Evolutionary conservation across 2,888 invertebrate species (phyloP).

Genomic region (Rhimphoctona megacephalus): DNA sequence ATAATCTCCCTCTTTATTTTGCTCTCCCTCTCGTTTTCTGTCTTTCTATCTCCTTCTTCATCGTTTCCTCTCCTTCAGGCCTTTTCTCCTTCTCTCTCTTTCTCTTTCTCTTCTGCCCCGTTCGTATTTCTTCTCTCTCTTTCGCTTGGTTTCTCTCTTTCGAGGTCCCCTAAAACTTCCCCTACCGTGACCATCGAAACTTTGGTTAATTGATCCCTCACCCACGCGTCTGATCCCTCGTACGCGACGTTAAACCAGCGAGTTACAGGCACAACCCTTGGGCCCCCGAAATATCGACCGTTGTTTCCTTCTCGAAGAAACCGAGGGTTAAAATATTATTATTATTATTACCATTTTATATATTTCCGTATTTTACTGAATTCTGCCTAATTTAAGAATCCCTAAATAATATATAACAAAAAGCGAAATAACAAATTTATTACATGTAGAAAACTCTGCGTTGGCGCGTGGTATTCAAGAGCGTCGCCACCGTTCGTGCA

Average conservation of each 20-base stretch:
- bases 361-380: not conserved
- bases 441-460: not conserved
- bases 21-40: too few relatives aligned
- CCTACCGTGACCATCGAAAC: slow-evolving; percentile 20
- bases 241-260: slow-evolving; percentile 16
- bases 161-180: not conserved
- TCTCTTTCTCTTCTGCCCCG: not conserved
- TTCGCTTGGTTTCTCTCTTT: not conserved
- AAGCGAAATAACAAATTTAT: not conserved
- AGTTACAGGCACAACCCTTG: slow-evolving; percentile 25
- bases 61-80: too few relatives aligned
- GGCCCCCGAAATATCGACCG: slow-evolving; percentile 60
- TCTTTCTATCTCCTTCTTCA: too few relatives aligned
- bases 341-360: too few relatives aligned
- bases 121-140: not conserved
- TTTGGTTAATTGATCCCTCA: slow-evolving; percentile 60
- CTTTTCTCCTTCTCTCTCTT: not conserved
- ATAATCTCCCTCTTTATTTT: not conserved
- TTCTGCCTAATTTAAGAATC: not conserved
- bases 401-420: not conserved
- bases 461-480: not conserved
- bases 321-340: not conserved
- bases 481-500: not conserved
- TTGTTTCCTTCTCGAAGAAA: not conserved
- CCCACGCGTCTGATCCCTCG: slow-evolving; percentile 16